Evolutionary conservation across 2,797 vertebrate genomes (phyloP), one percentile per base, ranked within the genome.

Genomic region (Cynopterus sphinx): DNA sequence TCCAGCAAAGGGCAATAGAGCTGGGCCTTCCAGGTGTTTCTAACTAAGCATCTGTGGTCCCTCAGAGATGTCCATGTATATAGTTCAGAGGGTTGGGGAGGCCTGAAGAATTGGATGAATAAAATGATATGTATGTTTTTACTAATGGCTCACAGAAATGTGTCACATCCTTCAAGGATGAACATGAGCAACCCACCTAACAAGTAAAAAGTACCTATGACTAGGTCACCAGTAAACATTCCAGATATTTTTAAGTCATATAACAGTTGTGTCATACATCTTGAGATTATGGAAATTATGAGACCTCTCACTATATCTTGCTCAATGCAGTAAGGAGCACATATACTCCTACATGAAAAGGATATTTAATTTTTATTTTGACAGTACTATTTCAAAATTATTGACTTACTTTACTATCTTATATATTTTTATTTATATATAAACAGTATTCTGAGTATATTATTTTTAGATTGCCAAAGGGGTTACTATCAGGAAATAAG

Each of bases 351-450:
- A 79, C 17, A 82, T 75, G 13, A 93, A 36, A 85, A 63, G 70
- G 75, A 4, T 2, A 59, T 85, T 96, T 93, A 7, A 39, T 87
- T 86, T 91, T 86, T 86, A 90, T 84, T 96, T 94, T 91, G 43
- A 87, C 9, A 79, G 28, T 2, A 71, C 6, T 86, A 68, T 85
- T 91, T 97, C 21, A 81, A 85, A 91, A 94, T 49, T 49, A 75
- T 39, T 90, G 36, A 8, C 49, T 67, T 94, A 63, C 55, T 59
- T 89, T 73, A 31, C 19, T 46, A 59, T 94, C 21, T 74, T 74
- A 41, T 22, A 43, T 28, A 39, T 55, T 63, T 86, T 82, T 82
- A 41, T 81, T 90, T 86, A 81, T 71, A 83, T 88, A 87, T 78
- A 90, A 95, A 83, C 61, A 46, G 15, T 22, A 43, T n/a, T 87